Evolutionary conservation across 2,888 invertebrate species (phyloP), one percentile per base, ranked within the genome.

Genomic region (Melanargia galathea): DNA sequence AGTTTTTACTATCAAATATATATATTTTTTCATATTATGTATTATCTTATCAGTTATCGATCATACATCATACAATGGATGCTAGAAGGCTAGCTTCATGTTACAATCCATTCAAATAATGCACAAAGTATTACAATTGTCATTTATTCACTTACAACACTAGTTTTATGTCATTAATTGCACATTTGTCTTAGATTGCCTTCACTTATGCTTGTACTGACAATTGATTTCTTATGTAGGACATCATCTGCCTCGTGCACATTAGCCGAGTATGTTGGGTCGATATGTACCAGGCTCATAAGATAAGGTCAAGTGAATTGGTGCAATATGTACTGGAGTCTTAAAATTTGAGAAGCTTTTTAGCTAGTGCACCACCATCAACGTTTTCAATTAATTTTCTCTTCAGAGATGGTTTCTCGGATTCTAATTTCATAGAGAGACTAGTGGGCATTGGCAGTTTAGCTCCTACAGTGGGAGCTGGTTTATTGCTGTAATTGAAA

Each of bases 381-480:
- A 93, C 92, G 52, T 93, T 92, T 73, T 96, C 95, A 48, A 95
- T 78, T 35, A 96, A 87, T 85, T 97, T 97, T 70, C 97, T 92
- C 81, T 97, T 97, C 45, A 96, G 90, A 54, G 94, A 94, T 10
- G 95, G 94, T 72, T 93, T 94, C 67, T 95, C 94, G 2, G 84
- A 75, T 70, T 95, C 94, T 55, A 92, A 86, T 79, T 92, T 43
- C 18, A 18, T 93, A 69, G 90, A 88, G 60, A 96, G 87, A 73
- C 90, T 93, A 18, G 94, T 92, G 1, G 97, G 97, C 77, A 96
- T 90, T 0, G 98, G 98, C 60, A 98, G 84, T 79, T 96, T 96
- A n/a, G 93, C 86, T 1, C 97, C 97, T 7, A 95, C 90, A 0
- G 97, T 95, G 0, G 98, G 98, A 6, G 96, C 94, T 3, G 98